Evolutionary conservation across 2,113 vertebrate species (phyloP), one percentile per base, ranked within the genome.

Genomic region (Phalacrocorax brasilianus): DNA sequence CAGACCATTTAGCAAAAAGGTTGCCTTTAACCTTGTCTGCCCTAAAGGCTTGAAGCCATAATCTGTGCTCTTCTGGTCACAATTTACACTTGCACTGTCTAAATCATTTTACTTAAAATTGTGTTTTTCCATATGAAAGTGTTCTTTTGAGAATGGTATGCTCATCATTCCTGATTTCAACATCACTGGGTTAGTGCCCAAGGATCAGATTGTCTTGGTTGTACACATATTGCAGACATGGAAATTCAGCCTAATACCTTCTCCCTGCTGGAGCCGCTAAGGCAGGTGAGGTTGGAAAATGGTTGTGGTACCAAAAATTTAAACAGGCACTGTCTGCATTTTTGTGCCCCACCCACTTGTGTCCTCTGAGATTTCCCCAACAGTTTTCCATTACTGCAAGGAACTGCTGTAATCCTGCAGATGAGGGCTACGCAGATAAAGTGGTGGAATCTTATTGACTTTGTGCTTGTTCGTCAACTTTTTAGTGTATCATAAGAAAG

Each of bases 281-380:
- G 28, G 33, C 27, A 50, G 30, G 33, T 55, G 27, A 75, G 75
- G 47, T 7, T 44, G 35, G 59, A 52, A 70, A 88, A 85, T 35
- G 2, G 11, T 45, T 67, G 38, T 23, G 11, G 7, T 18, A 47
- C 9, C 28, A 47, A 18, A 71, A 38, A 65, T 61, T 42, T n/a
- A 52, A 79, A 13, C 6, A 79, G 20, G 35, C 2, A 1, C 18
- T 49, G 30, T 5, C 15, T 2, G 0, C 45, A 27, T 28, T 61
- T 91, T 67, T 67, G 13, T 82, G 22, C 4, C 24, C 8, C 21
- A 61, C 14, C 5, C 11, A 19, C 11, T 40, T 49, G 1, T 66
- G 21, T 70, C 23, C 28, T 17, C 42, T 91, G 21, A 85, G 28
- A 63, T 52, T 68, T 61, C 12, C 24, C 38, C 53, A 62, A 21